Percentiles rank a stretch among this genome's conserved stretches.
These are phyloP conservation scores for Timema cristinae DNA, from an alignment of 2,888 invertebrate species.

Conservation along the genomic window DNA sequence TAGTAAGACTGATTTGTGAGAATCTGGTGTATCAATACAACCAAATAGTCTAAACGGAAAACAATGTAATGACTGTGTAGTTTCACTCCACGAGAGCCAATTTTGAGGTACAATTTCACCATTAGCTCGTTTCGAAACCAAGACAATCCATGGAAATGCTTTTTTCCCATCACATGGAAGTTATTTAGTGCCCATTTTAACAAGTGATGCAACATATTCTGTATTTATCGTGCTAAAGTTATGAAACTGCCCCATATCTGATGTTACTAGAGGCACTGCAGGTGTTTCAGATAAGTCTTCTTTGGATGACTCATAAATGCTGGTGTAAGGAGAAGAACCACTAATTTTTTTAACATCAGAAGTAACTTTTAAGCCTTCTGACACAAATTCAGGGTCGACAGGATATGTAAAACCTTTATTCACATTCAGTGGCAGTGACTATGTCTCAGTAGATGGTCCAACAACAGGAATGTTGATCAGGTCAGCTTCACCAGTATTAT, in stretches of 20 bases:
- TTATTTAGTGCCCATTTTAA: background rate
- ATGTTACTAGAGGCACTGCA: background rate
- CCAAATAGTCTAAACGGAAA: background rate
- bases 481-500: background rate
- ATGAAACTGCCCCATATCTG: background rate
- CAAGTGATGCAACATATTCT: background rate
- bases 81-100: background rate
- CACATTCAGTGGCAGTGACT: background rate
- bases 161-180: background rate
- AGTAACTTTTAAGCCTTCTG: no score
- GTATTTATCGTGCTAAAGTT: slow-evolving; percentile 1
- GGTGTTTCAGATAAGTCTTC: no score
- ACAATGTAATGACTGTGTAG: background rate
- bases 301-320: no score
- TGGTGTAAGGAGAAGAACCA: no score
- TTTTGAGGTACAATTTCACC: background rate
- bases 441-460: slow-evolving; percentile 12
- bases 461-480: background rate
- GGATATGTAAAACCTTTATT: background rate
- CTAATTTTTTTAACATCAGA: no score
- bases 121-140: slow-evolving; percentile 7
- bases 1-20: background rate
- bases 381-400: background rate
- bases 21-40: background rate
- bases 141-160: background rate